phyloP scores from a whole-genome alignment of 2,113 vertebrate genomes.

The Archocentrus centrarchus region DNA sequence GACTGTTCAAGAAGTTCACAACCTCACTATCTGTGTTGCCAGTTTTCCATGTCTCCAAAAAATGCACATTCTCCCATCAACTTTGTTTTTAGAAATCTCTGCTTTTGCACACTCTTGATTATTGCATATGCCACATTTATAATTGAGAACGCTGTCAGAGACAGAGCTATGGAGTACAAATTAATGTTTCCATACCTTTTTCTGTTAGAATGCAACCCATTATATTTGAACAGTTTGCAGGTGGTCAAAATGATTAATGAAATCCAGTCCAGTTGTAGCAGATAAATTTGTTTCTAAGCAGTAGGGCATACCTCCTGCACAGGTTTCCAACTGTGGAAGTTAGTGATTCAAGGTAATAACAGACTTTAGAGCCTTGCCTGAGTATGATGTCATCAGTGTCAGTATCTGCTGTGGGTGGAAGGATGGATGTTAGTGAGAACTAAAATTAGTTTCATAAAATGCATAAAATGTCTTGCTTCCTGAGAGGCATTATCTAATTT shows the following conservation, averaged over 20 bases:
- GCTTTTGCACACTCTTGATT: not conserved
- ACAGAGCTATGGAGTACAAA: not conserved
- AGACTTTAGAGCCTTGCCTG: not conserved
- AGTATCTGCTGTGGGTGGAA: not conserved
- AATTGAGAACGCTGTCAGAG: not conserved
- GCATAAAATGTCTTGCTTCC: too few relatives aligned
- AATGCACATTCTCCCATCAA: too few relatives aligned
- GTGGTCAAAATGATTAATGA: too few relatives aligned
- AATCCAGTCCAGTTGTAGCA: too few relatives aligned
- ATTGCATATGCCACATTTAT: not conserved
- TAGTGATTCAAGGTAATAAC: not conserved
- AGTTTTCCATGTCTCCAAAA: not conserved
- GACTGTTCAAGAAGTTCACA: too few relatives aligned
- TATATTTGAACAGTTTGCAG: not conserved
- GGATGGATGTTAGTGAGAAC: not conserved
- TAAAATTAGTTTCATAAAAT: not conserved
- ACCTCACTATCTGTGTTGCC: not conserved
- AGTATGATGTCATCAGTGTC: not conserved
- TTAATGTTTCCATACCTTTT: not conserved
- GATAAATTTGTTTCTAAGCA: too few relatives aligned
- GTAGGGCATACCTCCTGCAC: too few relatives aligned
- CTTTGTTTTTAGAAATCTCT: not conserved
- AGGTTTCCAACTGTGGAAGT: not conserved
- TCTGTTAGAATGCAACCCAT: not conserved
- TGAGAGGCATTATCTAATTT: too few relatives aligned